These are phyloP conservation scores for Apotomis turbidana DNA, from an alignment of 2,888 invertebrate genomes.

Conservation along the genomic window DNA sequence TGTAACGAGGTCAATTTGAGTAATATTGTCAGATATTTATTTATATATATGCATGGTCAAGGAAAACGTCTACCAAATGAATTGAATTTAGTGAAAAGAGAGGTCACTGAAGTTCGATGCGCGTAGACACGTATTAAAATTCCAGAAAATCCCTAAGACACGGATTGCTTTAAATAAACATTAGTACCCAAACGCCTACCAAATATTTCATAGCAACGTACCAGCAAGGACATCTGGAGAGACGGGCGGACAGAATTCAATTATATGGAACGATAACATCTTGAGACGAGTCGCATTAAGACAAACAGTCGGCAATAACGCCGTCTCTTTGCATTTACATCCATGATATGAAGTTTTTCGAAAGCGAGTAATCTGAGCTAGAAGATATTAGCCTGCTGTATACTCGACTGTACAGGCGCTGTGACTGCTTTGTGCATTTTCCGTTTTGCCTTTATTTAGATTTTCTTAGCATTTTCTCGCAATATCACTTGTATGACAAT, in stretches of 20 bases:
- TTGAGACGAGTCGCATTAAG: slow-evolving; percentile 58
- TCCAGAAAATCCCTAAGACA: no score
- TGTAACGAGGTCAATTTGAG: no score
- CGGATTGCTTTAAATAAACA: no score
- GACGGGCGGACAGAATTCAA: slow-evolving; percentile 47
- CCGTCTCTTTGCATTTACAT: slow-evolving; percentile 55
- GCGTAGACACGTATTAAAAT: no score
- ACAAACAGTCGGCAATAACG: slow-evolving; percentile 60
- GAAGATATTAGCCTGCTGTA: slow-evolving; percentile 7
- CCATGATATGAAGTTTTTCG: slow-evolving; percentile 40
- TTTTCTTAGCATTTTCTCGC: no score
- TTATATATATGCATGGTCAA: no score
- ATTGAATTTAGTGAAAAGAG: no score
- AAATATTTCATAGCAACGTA: slow-evolving; percentile 42
- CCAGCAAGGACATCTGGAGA: slow-evolving; percentile 43
- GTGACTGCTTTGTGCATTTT: neutral
- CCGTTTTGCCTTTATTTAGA: neutral
- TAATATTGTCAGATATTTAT: no score
- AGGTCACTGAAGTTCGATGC: no score
- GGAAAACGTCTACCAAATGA: no score
- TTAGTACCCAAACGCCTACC: slow-evolving; percentile 39
- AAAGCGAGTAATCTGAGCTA: slow-evolving; percentile 12
- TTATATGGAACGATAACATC: slow-evolving; percentile 49
- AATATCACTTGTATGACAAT: no score
- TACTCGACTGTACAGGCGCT: neutral